These are phyloP conservation scores for Collichthys lucidus DNA, from an alignment of 2,113 vertebrate species.

Conservation along the genomic window DNA sequence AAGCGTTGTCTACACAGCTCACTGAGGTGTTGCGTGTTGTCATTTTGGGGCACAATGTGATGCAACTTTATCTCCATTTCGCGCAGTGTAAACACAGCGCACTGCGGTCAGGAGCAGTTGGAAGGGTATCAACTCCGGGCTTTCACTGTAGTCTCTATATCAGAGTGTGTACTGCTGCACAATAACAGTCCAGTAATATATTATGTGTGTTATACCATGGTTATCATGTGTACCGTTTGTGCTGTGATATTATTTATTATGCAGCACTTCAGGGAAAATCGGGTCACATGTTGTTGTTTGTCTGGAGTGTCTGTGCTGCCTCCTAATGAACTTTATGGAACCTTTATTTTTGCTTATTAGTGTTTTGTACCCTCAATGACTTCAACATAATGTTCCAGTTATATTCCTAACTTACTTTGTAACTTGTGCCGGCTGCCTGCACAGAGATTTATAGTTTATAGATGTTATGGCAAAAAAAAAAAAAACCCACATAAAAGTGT, in stretches of 20 bases:
- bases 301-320: not conserved
- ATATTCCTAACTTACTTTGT: constrained; percentile 4
- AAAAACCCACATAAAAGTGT: not conserved
- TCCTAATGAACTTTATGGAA: not conserved
- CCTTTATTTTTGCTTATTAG: not conserved
- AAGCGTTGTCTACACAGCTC: not conserved
- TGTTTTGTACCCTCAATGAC: not conserved
- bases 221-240: not conserved
- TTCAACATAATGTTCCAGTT: not conserved
- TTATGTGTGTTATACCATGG: not conserved
- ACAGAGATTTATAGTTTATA: not conserved
- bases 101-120: constrained; percentile 75
- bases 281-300: not conserved
- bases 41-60: constrained; percentile 24
- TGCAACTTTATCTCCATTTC: constrained; percentile 76
- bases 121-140: constrained; percentile 63
- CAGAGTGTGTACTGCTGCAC: constrained; percentile 13
- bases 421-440: not conserved
- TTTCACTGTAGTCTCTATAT: constrained; percentile 11
- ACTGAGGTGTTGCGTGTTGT: constrained; percentile 8
- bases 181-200: constrained; percentile 1
- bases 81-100: constrained; percentile 78
- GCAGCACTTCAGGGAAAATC: not conserved
- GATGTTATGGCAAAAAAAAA: not conserved
- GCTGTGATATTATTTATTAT: not conserved